Evolutionary conservation across 2,797 vertebrate genomes (phyloP).

Genomic region (Pangasius krempfi): DNA sequence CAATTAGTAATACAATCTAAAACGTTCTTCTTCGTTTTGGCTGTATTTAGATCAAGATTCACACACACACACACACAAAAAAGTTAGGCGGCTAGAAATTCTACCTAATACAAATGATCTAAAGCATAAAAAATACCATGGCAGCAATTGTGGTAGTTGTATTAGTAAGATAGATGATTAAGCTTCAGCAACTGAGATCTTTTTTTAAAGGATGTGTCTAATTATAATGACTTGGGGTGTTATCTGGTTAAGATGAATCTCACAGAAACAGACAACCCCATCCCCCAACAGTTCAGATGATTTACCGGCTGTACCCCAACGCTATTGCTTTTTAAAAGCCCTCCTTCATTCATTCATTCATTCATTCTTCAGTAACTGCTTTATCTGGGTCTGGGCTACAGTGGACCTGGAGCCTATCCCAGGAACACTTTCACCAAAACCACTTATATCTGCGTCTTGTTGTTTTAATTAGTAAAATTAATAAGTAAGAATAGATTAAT

Average conservation of each 20-base stretch:
- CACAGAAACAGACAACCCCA: constrained; percentile 64
- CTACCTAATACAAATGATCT: not conserved
- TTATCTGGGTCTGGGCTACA: not conserved
- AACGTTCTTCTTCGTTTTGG: constrained; percentile 26
- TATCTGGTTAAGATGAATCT: constrained; percentile 70
- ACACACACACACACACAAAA: not conserved
- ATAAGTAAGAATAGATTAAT: constrained; percentile 85
- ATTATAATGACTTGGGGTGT: constrained; percentile 58
- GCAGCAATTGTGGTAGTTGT: not conserved
- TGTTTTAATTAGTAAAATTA: constrained; percentile 85
- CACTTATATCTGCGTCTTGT: constrained; percentile 77
- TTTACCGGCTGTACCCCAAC: constrained; percentile 74
- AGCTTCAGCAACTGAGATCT: constrained; percentile 46
- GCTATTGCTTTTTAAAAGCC: constrained; percentile 67
- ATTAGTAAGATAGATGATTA: constrained; percentile 38
- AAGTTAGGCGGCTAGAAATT: not conserved
- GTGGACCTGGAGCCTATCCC: not conserved
- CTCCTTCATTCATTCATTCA: constrained; percentile 39
- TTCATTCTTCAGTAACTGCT: not conserved
- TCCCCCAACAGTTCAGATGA: constrained; percentile 75
- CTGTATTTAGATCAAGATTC: not conserved
- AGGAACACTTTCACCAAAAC: constrained; percentile 59
- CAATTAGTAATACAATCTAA: constrained; percentile 62
- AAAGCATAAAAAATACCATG: not conserved
- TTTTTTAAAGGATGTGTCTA: constrained; percentile 47